These are phyloP conservation scores for Amphipoea lucens DNA, from an alignment of 2,888 invertebrate species.

Conservation along the genomic window DNA sequence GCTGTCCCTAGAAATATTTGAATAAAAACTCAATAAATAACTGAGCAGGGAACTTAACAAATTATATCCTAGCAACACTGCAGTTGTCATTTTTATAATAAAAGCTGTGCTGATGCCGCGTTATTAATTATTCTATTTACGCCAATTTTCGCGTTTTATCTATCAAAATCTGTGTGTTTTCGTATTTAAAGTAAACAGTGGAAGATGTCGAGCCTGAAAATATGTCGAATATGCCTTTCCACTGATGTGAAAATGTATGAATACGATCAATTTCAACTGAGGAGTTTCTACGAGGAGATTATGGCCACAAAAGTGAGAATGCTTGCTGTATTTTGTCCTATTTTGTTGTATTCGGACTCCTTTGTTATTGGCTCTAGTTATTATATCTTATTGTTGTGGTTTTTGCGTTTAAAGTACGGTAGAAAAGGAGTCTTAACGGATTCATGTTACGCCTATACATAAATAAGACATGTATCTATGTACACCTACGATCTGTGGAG, in stretches of 20 bases:
- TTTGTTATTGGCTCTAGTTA: neutral
- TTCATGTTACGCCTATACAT: neutral
- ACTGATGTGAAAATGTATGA: constrained; percentile 75
- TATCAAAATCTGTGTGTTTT: constrained; percentile 37
- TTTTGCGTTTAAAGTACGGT: neutral
- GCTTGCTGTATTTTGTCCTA: constrained; percentile 22
- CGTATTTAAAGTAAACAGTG: constrained; percentile 26
- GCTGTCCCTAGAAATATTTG: neutral
- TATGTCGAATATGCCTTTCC: constrained; percentile 77
- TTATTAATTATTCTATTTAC: constrained; percentile 51
- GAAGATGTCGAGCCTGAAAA: constrained; percentile 72
- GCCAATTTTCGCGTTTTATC: constrained; percentile 29
- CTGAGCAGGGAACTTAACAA: neutral
- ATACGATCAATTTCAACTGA: constrained; percentile 73
- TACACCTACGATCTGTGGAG: neutral
- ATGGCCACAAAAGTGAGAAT: constrained; percentile 76
- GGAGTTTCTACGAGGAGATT: constrained; percentile 77
- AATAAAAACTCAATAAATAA: neutral
- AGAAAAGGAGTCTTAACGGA: neutral
- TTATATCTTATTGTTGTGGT: neutral
- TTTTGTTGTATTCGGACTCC: neutral
- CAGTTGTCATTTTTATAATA: constrained; percentile 45
- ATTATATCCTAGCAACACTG: constrained; percentile 46
- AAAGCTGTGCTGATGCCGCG: constrained; percentile 45
- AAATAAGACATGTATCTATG: constrained; percentile 1